These are phyloP conservation scores for Odontocerum albicorne DNA, from an alignment of 2,888 invertebrate species.

Conservation along the genomic window DNA sequence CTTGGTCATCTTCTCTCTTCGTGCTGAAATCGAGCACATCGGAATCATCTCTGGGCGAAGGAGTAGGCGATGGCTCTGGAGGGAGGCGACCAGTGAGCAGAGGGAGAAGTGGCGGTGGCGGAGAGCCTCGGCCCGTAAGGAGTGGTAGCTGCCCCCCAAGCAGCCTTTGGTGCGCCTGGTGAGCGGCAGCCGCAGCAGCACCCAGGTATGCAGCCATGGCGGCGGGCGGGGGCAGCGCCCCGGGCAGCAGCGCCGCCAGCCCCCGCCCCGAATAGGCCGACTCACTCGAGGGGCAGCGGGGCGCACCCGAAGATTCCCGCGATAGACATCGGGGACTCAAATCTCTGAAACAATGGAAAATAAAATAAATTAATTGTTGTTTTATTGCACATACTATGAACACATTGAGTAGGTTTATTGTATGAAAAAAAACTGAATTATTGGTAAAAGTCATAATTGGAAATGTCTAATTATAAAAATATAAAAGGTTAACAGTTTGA, in stretches of 20 bases:
- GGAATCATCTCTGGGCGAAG: slow-evolving; percentile 59
- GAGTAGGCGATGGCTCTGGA: slow-evolving; percentile 55
- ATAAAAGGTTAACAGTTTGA: too few species aligned
- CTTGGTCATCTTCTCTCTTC: slow-evolving; percentile 59
- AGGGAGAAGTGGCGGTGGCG: slow-evolving; percentile 49
- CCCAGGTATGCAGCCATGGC: slow-evolving; percentile 80
- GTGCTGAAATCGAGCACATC: slow-evolving; percentile 81
- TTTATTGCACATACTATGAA: background rate
- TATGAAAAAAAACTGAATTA: too few species aligned
- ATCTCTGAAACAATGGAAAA: slow-evolving; percentile 65
- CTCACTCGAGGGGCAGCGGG: slow-evolving; percentile 76
- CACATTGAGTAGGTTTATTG: background rate
- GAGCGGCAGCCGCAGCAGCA: slow-evolving; percentile 71
- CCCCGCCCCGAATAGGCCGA: slow-evolving; percentile 71
- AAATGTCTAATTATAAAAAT: too few species aligned
- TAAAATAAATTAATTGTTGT: background rate
- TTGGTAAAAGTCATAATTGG: too few species aligned
- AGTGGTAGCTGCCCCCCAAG: slow-evolving; percentile 74
- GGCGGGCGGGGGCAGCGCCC: slow-evolving; percentile 58
- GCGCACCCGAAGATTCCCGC: slow-evolving; percentile 74
- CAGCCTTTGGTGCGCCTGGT: slow-evolving; percentile 73
- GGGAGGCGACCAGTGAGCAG: slow-evolving; percentile 46
- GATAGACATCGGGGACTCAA: slow-evolving; percentile 80
- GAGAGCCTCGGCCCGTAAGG: slow-evolving; percentile 40
- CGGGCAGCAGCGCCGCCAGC: slow-evolving; percentile 56